Conservation (phyloP, 2,113 vertebrate species). For the Cervus canadensis region DNA sequence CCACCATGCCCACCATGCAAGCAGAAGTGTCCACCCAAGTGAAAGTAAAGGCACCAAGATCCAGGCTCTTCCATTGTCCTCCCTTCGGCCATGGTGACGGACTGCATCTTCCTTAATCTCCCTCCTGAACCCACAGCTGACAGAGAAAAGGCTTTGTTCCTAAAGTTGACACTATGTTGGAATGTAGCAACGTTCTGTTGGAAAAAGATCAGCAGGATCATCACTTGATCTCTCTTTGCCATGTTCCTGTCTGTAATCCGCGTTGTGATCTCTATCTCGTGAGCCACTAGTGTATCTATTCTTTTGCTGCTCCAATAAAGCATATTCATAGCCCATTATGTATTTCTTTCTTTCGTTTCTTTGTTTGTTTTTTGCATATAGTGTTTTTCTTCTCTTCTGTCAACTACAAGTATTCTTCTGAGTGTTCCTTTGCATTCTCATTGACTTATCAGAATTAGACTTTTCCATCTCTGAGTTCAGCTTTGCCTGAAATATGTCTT, state of each 20-base stretch:
- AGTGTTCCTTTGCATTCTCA: neutral
- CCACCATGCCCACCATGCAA: too few species aligned
- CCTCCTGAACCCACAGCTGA: neutral
- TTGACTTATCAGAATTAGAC: neutral
- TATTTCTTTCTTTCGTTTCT: neutral
- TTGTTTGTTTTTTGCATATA: neutral
- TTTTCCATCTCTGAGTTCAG: neutral
- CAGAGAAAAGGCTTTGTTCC: neutral
- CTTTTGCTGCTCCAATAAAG: constrained; percentile 11
- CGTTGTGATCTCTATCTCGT: neutral
- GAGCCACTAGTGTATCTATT: neutral
- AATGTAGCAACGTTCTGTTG: too few species aligned
- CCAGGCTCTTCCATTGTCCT: neutral
- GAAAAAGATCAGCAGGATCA: neutral
- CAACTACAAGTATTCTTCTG: neutral
- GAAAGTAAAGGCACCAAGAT: neutral
- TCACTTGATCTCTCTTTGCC: neutral
- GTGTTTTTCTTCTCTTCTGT: neutral
- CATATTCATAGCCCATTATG: neutral
- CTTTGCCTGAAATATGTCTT: neutral
- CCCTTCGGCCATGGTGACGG: neutral
- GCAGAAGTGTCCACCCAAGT: too few species aligned
- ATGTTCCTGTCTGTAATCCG: neutral
- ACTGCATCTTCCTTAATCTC: neutral
- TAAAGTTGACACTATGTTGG: neutral